Evolutionary conservation across 1,140 invertebrate species (phyloP).

Genomic region (Aphidius gifuensis): DNA sequence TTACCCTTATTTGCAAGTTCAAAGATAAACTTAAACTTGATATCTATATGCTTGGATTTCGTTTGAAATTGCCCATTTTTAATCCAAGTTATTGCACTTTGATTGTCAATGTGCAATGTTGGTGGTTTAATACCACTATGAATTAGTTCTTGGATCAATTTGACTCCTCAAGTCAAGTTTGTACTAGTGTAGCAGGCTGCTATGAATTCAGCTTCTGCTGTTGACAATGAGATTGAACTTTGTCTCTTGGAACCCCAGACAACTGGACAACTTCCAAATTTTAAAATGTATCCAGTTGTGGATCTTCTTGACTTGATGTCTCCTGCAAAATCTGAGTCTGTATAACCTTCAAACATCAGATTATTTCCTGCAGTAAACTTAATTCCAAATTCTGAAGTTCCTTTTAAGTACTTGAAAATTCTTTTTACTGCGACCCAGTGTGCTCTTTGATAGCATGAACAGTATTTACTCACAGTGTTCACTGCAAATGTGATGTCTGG

Average conservation of each 20-base stretch:
- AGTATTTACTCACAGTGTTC: conserved; percentile 28
- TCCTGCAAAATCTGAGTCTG: conserved; percentile 32
- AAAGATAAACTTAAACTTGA: no score
- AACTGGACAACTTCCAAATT: conserved; percentile 8
- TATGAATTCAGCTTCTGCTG: neutral
- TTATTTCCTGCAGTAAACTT: neutral
- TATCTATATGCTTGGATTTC: no score
- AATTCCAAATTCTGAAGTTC: conserved; percentile 27
- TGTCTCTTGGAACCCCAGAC: conserved; percentile 20
- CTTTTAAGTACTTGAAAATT: conserved; percentile 38
- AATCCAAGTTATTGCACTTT: no score
- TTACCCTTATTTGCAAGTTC: no score
- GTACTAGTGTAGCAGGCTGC: neutral
- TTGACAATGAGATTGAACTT: conserved; percentile 16
- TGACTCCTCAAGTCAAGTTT: no score
- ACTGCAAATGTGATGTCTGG: conserved; percentile 43
- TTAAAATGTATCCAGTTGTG: conserved; percentile 13
- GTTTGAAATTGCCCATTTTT: no score
- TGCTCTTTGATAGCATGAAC: conserved; percentile 20
- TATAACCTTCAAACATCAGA: neutral
- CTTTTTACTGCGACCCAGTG: conserved; percentile 37
- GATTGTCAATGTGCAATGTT: no score
- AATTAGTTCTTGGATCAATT: no score
- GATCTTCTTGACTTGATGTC: conserved; percentile 19
- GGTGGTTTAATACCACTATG: no score